phyloP scores from a whole-genome alignment of 2,797 vertebrate genomes.

The Lepus oiostolus region DNA sequence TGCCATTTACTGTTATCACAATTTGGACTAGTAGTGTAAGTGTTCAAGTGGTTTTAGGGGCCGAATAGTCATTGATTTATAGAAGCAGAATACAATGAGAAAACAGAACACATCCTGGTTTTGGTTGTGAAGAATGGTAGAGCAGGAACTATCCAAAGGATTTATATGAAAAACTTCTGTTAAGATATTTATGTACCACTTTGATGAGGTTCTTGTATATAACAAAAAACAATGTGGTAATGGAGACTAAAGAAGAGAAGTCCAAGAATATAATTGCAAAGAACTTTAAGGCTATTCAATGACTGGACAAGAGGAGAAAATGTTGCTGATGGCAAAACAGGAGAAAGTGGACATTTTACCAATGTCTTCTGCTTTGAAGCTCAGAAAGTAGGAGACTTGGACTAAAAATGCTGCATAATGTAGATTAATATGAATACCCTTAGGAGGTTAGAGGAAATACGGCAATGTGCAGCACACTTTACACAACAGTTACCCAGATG shows the following conservation, averaged over 20 bases:
- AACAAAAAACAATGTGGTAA: background rate
- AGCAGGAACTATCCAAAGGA: background rate
- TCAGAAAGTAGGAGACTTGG: background rate
- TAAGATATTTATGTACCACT: background rate
- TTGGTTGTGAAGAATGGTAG: background rate
- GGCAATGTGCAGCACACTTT: background rate
- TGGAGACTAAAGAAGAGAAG: background rate
- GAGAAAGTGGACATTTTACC: background rate
- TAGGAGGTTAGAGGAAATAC: background rate
- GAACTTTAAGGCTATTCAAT: background rate
- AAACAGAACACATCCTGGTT: background rate
- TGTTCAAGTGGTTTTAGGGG: background rate
- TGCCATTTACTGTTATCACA: background rate
- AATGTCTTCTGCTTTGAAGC: background rate
- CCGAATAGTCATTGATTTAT: background rate
- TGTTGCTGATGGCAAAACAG: background rate
- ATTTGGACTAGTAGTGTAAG: background rate
- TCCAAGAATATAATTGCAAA: background rate
- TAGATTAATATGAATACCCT: background rate
- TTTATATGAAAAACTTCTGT: background rate
- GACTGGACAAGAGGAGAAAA: background rate
- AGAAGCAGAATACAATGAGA: background rate
- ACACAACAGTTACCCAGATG: constrained; percentile 51
- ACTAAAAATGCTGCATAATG: background rate
- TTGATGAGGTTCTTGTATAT: background rate